phyloP scores from a whole-genome alignment of 1,140 invertebrate genomes.

The Stenopsyche tienmushanensis region DNA sequence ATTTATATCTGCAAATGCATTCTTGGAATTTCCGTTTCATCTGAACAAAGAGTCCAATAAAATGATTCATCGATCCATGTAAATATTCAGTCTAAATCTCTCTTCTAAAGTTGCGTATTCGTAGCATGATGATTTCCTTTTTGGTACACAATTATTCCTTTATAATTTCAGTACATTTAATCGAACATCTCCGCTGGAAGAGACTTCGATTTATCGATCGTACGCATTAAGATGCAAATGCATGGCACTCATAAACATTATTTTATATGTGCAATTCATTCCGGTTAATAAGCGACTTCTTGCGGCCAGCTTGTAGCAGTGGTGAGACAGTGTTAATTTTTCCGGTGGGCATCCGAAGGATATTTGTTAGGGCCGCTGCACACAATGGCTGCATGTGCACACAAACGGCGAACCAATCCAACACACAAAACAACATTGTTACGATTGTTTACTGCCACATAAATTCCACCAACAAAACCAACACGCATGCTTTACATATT shows the following conservation, averaged over 20 bases:
- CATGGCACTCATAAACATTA: not conserved
- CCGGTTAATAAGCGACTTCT: not conserved
- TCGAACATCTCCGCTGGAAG: not conserved
- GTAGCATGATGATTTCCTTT: not conserved
- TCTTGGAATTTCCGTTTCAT: no score
- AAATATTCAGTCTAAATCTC: not conserved
- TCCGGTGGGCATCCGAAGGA: not conserved
- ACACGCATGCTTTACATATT: conserved; percentile 21
- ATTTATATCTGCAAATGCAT: no score
- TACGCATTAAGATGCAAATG: not conserved
- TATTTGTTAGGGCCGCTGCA: not conserved
- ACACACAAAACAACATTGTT: conserved; percentile 34
- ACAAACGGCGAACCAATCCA: conserved; percentile 19
- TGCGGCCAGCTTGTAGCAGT: no score
- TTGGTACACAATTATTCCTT: not conserved
- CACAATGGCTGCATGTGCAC: no score
- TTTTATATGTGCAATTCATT: not conserved
- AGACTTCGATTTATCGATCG: not conserved
- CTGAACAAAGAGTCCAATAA: not conserved
- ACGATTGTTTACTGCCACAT: conserved; percentile 35
- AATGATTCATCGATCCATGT: not conserved
- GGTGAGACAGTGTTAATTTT: not conserved
- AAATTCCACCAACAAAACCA: conserved; percentile 24
- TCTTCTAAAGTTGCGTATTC: no score
- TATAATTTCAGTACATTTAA: not conserved